Evolutionary conservation across 2,113 vertebrate genomes (phyloP).

Genomic region (Leuciscus idus): DNA sequence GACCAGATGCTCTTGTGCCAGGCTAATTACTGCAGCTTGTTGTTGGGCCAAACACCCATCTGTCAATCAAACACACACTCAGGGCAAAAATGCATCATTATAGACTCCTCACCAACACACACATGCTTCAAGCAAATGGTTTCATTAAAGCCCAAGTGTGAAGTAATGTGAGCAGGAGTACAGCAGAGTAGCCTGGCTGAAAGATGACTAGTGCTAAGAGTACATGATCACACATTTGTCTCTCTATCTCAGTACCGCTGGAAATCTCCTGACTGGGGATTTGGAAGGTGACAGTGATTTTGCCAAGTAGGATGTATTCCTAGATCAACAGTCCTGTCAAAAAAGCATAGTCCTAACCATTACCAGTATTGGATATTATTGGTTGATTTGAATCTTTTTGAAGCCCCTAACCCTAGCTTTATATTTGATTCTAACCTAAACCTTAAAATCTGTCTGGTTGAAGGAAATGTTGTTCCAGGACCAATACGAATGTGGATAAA

Average conservation of each 20-base stretch:
- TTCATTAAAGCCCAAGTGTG: constrained; percentile 33
- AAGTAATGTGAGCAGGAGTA: constrained; percentile 9
- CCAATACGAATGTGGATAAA: background rate
- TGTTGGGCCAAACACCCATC: constrained; percentile 50
- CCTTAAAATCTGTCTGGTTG: background rate
- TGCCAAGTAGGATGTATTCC: background rate
- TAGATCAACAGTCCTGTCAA: constrained; percentile 9
- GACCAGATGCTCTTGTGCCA: constrained; percentile 58
- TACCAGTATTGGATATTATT: background rate
- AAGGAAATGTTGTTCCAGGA: background rate
- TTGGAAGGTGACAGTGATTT: background rate
- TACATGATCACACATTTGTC: constrained; percentile 8
- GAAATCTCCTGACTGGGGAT: constrained; percentile 7
- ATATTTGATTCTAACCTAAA: background rate
- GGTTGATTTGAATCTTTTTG: background rate
- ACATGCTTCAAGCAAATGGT: constrained; percentile 45
- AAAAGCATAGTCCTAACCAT: background rate
- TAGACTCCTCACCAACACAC: constrained; percentile 41
- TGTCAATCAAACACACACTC: constrained; percentile 49
- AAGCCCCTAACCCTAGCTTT: background rate
- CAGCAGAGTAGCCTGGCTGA: background rate
- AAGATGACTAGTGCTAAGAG: background rate
- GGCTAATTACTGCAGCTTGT: constrained; percentile 58
- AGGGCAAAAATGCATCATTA: constrained; percentile 43
- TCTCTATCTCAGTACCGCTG: background rate